These are phyloP conservation scores for Microtus pennsylvanicus DNA, from an alignment of 2,113 vertebrate species.

Conservation along the genomic window DNA sequence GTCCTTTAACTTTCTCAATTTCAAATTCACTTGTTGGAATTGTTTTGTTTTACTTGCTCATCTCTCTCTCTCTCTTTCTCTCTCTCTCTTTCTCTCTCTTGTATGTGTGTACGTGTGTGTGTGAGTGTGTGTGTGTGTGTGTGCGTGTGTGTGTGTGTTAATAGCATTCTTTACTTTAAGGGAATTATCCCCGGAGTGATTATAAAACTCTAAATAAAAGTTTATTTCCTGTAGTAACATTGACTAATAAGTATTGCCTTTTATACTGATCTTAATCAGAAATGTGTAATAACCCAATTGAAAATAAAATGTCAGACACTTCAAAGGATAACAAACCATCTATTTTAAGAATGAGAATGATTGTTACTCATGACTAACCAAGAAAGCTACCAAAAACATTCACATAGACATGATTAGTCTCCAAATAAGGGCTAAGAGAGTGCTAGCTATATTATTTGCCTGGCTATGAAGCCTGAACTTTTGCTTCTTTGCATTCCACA, in stretches of 20 bases:
- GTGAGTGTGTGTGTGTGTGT: neutral
- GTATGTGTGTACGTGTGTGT: too few species aligned
- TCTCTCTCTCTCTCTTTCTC: too few species aligned
- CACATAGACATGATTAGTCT: neutral
- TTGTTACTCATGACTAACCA: neutral
- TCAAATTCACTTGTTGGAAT: neutral
- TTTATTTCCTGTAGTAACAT: neutral
- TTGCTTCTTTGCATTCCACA: too few species aligned
- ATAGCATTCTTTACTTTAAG: neutral
- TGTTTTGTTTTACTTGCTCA: too few species aligned
- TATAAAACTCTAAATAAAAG: neutral
- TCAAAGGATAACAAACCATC: neutral
- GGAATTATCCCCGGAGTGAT: neutral
- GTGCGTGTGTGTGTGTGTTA: neutral
- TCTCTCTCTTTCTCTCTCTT: neutral
- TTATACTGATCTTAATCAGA: neutral
- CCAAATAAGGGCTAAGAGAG: neutral
- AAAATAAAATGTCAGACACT: neutral
- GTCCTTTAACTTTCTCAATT: neutral
- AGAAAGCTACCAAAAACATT: neutral
- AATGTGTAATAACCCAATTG: neutral
- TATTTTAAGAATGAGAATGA: neutral
- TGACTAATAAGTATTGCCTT: neutral
- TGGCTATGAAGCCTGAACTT: neutral
- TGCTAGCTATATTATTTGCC: neutral